Percentiles rank a stretch among this genome's conserved stretches.
phyloP scores from a whole-genome alignment of 2,797 vertebrate species.

The Garrulus glandarius region DNA sequence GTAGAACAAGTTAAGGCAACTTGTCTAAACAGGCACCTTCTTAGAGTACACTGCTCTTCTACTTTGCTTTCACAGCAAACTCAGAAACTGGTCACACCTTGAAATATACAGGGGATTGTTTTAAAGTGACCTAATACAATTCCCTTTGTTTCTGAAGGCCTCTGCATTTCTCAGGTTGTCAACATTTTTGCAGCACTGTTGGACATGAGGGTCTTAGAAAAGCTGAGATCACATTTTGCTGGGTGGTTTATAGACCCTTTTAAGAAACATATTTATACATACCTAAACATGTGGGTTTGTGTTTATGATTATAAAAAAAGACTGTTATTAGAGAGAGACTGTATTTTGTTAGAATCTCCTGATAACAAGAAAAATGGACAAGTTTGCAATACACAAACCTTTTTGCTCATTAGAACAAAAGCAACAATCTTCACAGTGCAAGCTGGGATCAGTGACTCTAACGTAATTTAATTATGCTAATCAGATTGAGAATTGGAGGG shows the following conservation, averaged over 20 bases:
- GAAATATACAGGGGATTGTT: not conserved
- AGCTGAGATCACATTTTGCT: not conserved
- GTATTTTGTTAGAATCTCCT: not conserved
- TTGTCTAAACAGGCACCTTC: not conserved
- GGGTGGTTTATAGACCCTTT: not conserved
- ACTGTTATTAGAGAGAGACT: not conserved
- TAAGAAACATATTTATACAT: not conserved
- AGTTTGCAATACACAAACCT: not conserved
- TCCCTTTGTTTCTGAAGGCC: not conserved
- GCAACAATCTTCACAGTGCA: not conserved
- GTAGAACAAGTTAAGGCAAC: not conserved
- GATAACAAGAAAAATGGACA: not conserved
- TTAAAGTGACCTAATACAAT: not conserved
- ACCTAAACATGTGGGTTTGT: not conserved
- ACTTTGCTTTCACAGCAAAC: not conserved
- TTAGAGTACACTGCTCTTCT: not conserved
- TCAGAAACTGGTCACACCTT: not conserved
- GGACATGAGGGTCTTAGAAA: not conserved
- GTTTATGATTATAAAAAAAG: not conserved
- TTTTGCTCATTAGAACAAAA: not conserved
- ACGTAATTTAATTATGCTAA: not conserved
- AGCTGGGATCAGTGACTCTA: not conserved
- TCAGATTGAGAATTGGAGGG: not conserved
- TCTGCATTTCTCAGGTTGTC: not conserved
- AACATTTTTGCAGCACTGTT: not conserved